Evolutionary conservation across 2,888 invertebrate species (phyloP), one percentile per base, ranked within the genome.

Genomic region (Thecophora atra): DNA sequence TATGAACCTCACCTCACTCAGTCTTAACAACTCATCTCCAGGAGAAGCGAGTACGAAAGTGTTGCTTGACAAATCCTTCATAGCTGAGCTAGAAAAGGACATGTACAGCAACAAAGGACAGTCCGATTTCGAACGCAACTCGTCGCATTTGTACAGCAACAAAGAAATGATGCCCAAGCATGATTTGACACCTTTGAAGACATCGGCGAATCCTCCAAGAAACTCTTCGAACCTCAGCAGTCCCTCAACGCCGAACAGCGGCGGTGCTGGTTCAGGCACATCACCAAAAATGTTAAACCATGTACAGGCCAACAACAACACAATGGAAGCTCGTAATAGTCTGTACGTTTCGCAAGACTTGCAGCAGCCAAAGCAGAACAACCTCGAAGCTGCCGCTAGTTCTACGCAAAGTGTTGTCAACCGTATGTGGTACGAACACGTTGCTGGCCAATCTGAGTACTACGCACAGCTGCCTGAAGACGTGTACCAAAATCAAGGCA

Each of bases 81-180:
- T 91, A 51, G 89, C 89, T 0, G 91, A 92, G 79, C 82, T 92
- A 65, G 92, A 92, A 81, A 91, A 91, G 77, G 89, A 89, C 77
- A 84, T 92, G 81, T 87, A 86, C 75, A 83, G 81, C 71, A 78
- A 78, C 67, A 80, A 80, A 68, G 82, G 82, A 4, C 84, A 84
- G 72, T 81, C 79, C 70, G 86, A 84, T 75, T 85, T 87, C 26
- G 86, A 84, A 63, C 85, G 86, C 11, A 86, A 86, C 73, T 81
- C 84, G 0, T 70, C 81, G 5, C 85, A 85, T 76, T 80, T 82
- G 79, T 85, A 85, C 73, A 77, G 79, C 63, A 85, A 79, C 76
- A 86, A 86, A 73, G 84, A 85, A 30, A 74, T 80, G 19, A 78
- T 83, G 2, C 82, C 80, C 73, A 86, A 86, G 62, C 82, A 82